phyloP scores from a whole-genome alignment of 2,888 invertebrate genomes.

The Ennomos fuscantarius region DNA sequence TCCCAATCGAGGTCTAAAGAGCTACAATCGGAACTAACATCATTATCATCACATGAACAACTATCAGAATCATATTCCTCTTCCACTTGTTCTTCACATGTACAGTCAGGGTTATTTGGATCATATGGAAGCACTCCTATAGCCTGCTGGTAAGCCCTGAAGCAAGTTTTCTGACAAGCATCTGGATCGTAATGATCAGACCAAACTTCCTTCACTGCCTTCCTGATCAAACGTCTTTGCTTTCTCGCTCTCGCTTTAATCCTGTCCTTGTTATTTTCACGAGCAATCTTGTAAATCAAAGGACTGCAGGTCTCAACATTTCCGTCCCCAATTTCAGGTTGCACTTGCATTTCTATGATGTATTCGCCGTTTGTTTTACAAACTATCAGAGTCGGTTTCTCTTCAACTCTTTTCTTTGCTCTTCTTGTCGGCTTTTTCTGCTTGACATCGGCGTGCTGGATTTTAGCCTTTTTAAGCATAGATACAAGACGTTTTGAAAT shows the following conservation, averaged over 20 bases:
- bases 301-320: conserved; percentile 53
- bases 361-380: conserved; percentile 68
- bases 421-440: conserved; percentile 50
- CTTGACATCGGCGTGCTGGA: conserved; percentile 39
- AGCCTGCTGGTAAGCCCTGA: conserved; percentile 60
- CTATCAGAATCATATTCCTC: conserved; percentile 37
- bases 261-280: conserved; percentile 56
- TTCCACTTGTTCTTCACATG: conserved; percentile 38
- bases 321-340: conserved; percentile 41
- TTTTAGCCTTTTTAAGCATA: conserved; percentile 62
- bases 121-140: conserved; percentile 50
- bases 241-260: conserved; percentile 51
- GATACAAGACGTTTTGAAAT: conserved; percentile 66
- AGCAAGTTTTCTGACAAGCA: conserved; percentile 61
- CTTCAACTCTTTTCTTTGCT: conserved; percentile 54
- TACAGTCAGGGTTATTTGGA: conserved; percentile 48
- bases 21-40: conserved; percentile 56
- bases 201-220: conserved; percentile 54
- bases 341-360: conserved; percentile 64
- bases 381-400: conserved; percentile 66
- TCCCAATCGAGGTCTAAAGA: conserved; percentile 75
- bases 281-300: conserved; percentile 63
- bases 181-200: conserved; percentile 60
- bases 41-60: conserved; percentile 55
- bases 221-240: conserved; percentile 48